Evolutionary conservation across 1,140 invertebrate species (phyloP).

Genomic region (Micrasema minimum): DNA sequence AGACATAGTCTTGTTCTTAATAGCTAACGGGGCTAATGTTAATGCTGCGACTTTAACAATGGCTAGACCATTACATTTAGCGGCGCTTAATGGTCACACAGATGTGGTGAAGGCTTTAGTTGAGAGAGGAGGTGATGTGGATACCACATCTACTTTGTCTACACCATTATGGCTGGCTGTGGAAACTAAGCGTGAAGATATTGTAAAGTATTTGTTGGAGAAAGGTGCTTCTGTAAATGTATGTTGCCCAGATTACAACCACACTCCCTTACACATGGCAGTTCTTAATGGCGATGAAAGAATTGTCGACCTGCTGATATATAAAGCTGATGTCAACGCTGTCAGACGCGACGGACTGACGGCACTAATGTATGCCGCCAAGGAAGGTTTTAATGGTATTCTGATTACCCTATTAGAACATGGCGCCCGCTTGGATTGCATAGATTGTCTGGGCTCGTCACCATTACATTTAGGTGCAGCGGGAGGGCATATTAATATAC

Average conservation of each 20-base stretch:
- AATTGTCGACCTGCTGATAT: constrained; percentile 1
- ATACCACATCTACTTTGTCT: background rate
- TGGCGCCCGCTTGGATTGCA: background rate
- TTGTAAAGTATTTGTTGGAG: background rate
- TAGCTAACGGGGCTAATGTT: background rate
- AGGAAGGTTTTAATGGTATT: background rate
- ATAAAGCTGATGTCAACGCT: constrained; percentile 3
- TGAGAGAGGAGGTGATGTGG: background rate
- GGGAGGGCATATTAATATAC: background rate
- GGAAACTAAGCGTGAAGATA: constrained; percentile 1
- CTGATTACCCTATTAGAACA: background rate
- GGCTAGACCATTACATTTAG: background rate
- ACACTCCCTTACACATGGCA: background rate
- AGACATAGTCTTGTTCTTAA: background rate
- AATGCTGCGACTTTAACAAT: background rate
- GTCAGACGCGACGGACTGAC: background rate
- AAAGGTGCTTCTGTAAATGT: background rate
- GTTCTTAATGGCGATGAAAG: background rate
- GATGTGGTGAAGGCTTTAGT: constrained; percentile 1
- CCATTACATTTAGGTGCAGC: background rate
- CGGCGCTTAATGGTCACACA: constrained; percentile 2
- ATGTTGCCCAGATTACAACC: background rate
- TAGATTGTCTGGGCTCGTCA: too few relatives aligned
- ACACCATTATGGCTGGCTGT: constrained; percentile 1
- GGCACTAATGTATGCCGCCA: background rate